These are phyloP conservation scores for Neelides folsomi DNA, from an alignment of 2,888 invertebrate species.

Conservation along the genomic window DNA sequence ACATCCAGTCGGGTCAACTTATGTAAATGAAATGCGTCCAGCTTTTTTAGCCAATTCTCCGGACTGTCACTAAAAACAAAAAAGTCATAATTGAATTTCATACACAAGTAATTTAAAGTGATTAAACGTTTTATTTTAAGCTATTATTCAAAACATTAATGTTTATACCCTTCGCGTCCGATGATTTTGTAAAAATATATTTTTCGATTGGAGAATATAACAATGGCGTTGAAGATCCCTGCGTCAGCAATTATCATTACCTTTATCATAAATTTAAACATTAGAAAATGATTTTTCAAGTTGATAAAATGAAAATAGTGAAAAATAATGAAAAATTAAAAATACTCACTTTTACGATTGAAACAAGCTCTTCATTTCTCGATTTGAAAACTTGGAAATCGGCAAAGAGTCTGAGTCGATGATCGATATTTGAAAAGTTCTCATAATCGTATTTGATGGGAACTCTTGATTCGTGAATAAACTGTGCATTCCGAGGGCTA, in stretches of 20 bases:
- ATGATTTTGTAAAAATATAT: slow-evolving; percentile 30
- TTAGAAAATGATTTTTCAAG: too few relatives aligned
- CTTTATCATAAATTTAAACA: neutral
- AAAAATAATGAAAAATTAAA: too few relatives aligned
- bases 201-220: slow-evolving; percentile 27
- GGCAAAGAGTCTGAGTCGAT: slow-evolving; percentile 28
- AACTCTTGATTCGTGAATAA: slow-evolving; percentile 2
- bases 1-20: slow-evolving; percentile 28
- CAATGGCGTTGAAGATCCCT: slow-evolving; percentile 18
- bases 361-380: slow-evolving; percentile 21
- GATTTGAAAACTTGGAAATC: slow-evolving; percentile 29
- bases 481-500: neutral
- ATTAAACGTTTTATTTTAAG: neutral
- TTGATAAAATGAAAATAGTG: too few relatives aligned
- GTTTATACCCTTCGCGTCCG: slow-evolving; percentile 24
- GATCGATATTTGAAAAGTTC: slow-evolving; percentile 25
- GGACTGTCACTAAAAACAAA: slow-evolving; percentile 25
- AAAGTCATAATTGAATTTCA: slow-evolving; percentile 3
- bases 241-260: slow-evolving; percentile 19
- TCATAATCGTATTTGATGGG: slow-evolving; percentile 28
- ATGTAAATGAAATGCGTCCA: slow-evolving; percentile 19
- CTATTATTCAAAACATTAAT: neutral
- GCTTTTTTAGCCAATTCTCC: slow-evolving; percentile 29
- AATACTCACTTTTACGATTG: slow-evolving; percentile 23
- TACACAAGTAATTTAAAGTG: neutral